Conservation (phyloP, 2,797 vertebrate genomes). For the Erethizon dorsatum region DNA sequence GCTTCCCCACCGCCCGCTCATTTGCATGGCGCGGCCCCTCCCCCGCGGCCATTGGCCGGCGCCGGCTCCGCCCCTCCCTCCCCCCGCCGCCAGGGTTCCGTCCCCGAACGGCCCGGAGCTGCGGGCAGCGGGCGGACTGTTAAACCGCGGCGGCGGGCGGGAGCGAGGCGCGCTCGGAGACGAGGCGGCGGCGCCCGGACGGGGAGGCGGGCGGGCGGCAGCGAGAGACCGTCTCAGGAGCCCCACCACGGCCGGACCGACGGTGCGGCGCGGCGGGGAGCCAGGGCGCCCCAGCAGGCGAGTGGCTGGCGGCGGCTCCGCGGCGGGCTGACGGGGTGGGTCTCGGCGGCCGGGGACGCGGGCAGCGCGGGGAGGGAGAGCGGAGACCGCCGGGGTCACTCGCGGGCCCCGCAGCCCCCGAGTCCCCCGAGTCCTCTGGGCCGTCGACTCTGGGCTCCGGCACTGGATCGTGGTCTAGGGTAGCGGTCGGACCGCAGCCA, state of each 20-base stretch:
- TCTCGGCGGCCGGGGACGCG: conserved; percentile 17
- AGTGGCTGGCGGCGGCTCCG: conserved; percentile 81
- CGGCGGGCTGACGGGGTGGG: conserved; percentile 78
- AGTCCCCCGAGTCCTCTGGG: neutral
- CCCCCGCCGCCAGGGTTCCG: conserved; percentile 68
- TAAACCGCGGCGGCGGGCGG: conserved; percentile 83
- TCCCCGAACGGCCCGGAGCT: conserved; percentile 81
- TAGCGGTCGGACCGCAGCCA: conserved; percentile 80
- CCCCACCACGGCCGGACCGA: conserved; percentile 78
- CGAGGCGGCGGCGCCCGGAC: conserved; percentile 74
- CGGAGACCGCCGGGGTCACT: conserved; percentile 68
- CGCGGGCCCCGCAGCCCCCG: conserved; percentile 29
- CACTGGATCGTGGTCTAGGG: conserved; percentile 52
- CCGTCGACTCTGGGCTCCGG: conserved; percentile 29
- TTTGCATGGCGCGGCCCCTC: conserved; percentile 79
- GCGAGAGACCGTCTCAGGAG: conserved; percentile 62
- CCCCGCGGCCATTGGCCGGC: conserved; percentile 74
- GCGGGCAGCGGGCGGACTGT: conserved; percentile 87
- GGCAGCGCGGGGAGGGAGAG: conserved; percentile 67
- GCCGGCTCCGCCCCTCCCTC: neutral
- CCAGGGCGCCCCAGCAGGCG: conserved; percentile 82
- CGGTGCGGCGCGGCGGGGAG: conserved; percentile 80
- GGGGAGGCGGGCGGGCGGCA: conserved; percentile 76
- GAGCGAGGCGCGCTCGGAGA: conserved; percentile 76
- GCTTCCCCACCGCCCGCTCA: conserved; percentile 77